phyloP scores from a whole-genome alignment of 2,797 vertebrate genomes.

The Sebastes iracundus region DNA sequence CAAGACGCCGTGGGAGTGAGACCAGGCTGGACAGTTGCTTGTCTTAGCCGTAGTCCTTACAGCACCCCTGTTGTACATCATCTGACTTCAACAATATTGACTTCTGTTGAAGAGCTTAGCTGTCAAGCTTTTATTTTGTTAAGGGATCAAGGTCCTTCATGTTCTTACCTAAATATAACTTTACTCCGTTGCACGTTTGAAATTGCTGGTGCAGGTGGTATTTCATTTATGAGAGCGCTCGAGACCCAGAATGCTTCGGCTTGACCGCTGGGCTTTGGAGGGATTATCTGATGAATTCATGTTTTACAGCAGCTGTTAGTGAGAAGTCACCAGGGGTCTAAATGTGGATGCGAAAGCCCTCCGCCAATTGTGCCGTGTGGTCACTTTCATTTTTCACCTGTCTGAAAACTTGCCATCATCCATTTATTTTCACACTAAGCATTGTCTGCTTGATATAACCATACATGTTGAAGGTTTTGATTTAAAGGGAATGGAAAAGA shows the following conservation, averaged over 20 bases:
- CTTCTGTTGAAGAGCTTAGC: slow-evolving; percentile 83
- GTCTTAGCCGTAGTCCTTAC: slow-evolving; percentile 59
- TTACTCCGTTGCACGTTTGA: slow-evolving; percentile 71
- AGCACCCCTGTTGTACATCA: slow-evolving; percentile 71
- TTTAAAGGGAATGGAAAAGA: slow-evolving; percentile 31
- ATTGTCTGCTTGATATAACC: slow-evolving; percentile 5
- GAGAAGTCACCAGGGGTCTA: slow-evolving; percentile 86
- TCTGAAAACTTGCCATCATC: slow-evolving; percentile 29
- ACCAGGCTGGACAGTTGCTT: slow-evolving; percentile 48
- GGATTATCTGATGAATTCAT: slow-evolving; percentile 87
- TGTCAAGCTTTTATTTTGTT: slow-evolving; percentile 86
- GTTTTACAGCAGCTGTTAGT: slow-evolving; percentile 90
- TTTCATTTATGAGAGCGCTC: slow-evolving; percentile 85
- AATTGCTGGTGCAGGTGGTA: slow-evolving; percentile 77
- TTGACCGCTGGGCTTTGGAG: slow-evolving; percentile 86
- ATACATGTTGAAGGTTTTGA: slow-evolving; percentile 10
- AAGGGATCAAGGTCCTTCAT: slow-evolving; percentile 86
- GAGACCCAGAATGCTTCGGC: slow-evolving; percentile 85
- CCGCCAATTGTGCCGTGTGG: slow-evolving; percentile 48
- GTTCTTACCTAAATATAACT: slow-evolving; percentile 86
- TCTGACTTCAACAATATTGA: slow-evolving; percentile 82
- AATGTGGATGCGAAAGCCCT: slow-evolving; percentile 81
- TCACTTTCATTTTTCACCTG: slow-evolving; percentile 73
- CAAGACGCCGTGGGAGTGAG: background rate
- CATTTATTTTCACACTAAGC: slow-evolving; percentile 25